phyloP scores from a whole-genome alignment of 2,888 invertebrate species.

The Ctenicera cuprea region DNA sequence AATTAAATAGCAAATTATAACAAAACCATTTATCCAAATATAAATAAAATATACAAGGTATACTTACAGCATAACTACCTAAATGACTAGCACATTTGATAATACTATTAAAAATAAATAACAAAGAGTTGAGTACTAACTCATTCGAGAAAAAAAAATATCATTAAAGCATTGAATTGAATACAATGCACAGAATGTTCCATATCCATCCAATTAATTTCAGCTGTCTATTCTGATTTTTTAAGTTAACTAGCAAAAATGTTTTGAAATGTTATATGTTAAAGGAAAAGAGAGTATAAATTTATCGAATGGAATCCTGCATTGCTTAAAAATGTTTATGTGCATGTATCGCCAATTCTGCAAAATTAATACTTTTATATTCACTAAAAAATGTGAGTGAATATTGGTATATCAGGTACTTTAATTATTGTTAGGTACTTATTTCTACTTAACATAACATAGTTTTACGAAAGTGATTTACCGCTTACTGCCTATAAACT shows the following conservation, averaged over 20 bases:
- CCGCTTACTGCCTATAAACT: too few relatives aligned
- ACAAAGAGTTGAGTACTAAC: conserved; percentile 57
- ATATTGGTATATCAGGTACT: conserved; percentile 4
- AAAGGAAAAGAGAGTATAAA: background rate
- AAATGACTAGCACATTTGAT: conserved; percentile 71
- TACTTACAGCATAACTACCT: conserved; percentile 68
- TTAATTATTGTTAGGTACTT: conserved; percentile 8
- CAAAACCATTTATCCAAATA: conserved; percentile 65
- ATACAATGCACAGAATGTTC: conserved; percentile 15
- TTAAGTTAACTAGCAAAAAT: too few relatives aligned
- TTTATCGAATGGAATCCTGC: too few relatives aligned
- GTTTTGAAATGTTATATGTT: background rate
- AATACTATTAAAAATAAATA: conserved; percentile 68
- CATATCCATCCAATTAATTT: background rate
- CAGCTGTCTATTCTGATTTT: too few relatives aligned
- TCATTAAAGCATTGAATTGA: background rate
- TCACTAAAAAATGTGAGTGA: background rate
- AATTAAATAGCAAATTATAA: conserved; percentile 54
- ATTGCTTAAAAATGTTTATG: too few relatives aligned
- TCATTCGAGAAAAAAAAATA: conserved; percentile 3
- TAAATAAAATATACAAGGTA: conserved; percentile 68
- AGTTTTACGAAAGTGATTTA: background rate
- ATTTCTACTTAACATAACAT: background rate
- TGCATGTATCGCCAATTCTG: too few relatives aligned
- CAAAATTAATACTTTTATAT: conserved; percentile 1